These are phyloP conservation scores for Adelphocoris suturalis DNA, from an alignment of 2,888 invertebrate genomes.

Conservation along the genomic window DNA sequence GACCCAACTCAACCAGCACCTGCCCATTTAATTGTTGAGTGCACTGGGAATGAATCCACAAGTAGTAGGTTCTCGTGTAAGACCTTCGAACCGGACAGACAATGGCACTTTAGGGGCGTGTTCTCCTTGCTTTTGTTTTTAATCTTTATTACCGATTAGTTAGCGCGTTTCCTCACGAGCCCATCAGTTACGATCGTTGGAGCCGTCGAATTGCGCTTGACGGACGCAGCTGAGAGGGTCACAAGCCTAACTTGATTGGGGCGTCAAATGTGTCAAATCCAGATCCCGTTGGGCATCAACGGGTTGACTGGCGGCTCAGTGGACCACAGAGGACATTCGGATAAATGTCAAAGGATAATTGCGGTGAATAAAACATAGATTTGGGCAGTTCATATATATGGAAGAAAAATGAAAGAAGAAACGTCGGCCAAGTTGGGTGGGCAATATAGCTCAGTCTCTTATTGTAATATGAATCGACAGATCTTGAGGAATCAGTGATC, in stretches of 20 bases:
- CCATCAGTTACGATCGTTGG: too few species aligned
- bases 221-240: not conserved
- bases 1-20: not conserved
- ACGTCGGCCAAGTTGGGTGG: too few species aligned
- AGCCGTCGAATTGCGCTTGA: not conserved
- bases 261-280: not conserved
- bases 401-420: too few species aligned
- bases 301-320: too few species aligned
- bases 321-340: too few species aligned
- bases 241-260: not conserved
- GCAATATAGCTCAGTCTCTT: too few species aligned
- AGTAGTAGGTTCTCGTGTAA: not conserved
- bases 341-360: too few species aligned
- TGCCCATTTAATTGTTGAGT: slow-evolving; percentile 2
- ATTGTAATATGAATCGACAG: too few species aligned
- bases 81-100: not conserved
- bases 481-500: too few species aligned
- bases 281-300: not conserved
- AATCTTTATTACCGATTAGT: not conserved
- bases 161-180: too few species aligned
- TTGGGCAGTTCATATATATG: too few species aligned
- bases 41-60: slow-evolving; percentile 5
- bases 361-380: too few species aligned
- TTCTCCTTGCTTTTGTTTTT: not conserved
- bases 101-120: not conserved